phyloP scores from a whole-genome alignment of 2,797 vertebrate genomes.

The Merluccius polli region DNA sequence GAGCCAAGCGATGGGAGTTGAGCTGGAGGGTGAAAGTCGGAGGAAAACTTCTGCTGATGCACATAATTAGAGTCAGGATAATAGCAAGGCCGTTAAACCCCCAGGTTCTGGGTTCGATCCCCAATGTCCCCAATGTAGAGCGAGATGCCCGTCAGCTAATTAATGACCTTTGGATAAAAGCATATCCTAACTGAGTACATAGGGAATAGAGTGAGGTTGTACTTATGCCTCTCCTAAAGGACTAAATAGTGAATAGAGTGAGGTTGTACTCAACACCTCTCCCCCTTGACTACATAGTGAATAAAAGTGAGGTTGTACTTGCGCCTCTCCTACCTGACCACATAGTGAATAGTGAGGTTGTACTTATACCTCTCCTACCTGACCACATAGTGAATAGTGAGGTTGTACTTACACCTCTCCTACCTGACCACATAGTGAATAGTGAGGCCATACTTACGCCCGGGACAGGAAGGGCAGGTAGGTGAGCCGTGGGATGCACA shows the following conservation, averaged over 20 bases:
- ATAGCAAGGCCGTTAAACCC: background rate
- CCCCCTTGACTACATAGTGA: too few species aligned
- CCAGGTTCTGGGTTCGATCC: background rate
- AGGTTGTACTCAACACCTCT: background rate
- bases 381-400: background rate
- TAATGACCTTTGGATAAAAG: background rate
- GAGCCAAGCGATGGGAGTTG: background rate
- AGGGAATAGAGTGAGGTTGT: too few species aligned
- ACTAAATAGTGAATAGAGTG: background rate
- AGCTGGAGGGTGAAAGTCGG: background rate
- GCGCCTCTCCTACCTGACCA: too few species aligned
- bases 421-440: background rate
- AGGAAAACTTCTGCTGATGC: background rate
- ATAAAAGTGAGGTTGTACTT: too few species aligned
- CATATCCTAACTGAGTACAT: background rate
- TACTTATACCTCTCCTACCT: too few species aligned
- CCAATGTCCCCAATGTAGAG: background rate
- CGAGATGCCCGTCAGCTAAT: background rate
- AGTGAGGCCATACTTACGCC: constrained; percentile 38
- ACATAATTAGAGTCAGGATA: background rate
- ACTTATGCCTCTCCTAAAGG: background rate
- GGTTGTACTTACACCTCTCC: background rate
- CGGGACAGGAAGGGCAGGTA: constrained; percentile 61
- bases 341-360: too few species aligned
- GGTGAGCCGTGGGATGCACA: constrained; percentile 59